Conservation (phyloP, 2,113 vertebrate genomes). For the human region GRCh38 chr1:221890001-221890500, state of each 20-base stretch:
- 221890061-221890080: neutral
- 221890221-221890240: conserved; percentile 23
- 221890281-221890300: conserved; percentile 59
- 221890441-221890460: neutral
- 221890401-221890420: neutral
- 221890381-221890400: conserved; percentile 24
- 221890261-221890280: neutral
- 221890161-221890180: neutral
- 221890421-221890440: neutral
- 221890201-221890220: conserved; percentile 42
- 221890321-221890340: conserved; percentile 48
- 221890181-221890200: neutral
- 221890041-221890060: neutral
- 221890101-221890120: neutral
- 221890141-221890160: neutral
- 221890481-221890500: neutral
- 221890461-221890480: neutral
- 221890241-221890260: neutral
- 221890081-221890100: neutral
- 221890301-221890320: conserved; percentile 32
- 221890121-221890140: neutral
- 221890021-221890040: neutral
- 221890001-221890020: neutral
- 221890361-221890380: neutral
- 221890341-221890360: conserved; percentile 48